Evolutionary conservation across 2,888 invertebrate species (phyloP), one percentile per base, ranked within the genome.

Genomic region (Mesorhabditis belari): DNA sequence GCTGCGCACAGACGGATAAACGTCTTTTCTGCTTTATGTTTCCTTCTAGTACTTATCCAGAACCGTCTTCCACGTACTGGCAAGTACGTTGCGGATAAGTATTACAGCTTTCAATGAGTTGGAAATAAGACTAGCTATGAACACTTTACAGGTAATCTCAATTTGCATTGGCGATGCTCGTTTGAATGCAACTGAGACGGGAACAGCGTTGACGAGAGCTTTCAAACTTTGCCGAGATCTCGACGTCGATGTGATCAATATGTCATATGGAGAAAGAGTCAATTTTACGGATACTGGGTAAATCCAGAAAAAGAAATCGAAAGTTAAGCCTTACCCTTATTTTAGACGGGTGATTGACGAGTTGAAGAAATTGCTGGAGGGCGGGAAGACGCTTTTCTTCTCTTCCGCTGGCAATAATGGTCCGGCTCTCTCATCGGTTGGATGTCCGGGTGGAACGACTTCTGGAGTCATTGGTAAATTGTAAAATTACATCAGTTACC

Each of bases 211-310:
- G 4, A 89, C 92, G 1, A 85, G 96, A 66, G 94, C 94, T 6
- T 83, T 85, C 77, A 82, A 84, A 53, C 80, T 82, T 64, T 83
- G 83, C 25, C 83, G 84, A 56, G 83, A 85, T 58, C 71, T 81
- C 55, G 82, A 82, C 62, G 83, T 84, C 57, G 90, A 96, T 81
- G 88, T 96, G 0, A 90, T 96, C 71, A 98, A 98, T 82, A 95
- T 93, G 91, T 95, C 94, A 80, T 98, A 95, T 77, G 96, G 96
- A 0, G 96, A 96, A 83, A 91, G 90, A 76, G 88, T 91, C 0
- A 90, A 92, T 82, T 92, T 92, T 89, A 87, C 90, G 3, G 89
- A 91, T 82, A 84, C 88, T 5, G 94, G 95, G 90, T 91, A 84
- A 85, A 86, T 73, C 90, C 63, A 21, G 12, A 94, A 94, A 24